Conservation (phyloP, 1,140 invertebrate species). For the Harpegnathos saltator region DNA sequence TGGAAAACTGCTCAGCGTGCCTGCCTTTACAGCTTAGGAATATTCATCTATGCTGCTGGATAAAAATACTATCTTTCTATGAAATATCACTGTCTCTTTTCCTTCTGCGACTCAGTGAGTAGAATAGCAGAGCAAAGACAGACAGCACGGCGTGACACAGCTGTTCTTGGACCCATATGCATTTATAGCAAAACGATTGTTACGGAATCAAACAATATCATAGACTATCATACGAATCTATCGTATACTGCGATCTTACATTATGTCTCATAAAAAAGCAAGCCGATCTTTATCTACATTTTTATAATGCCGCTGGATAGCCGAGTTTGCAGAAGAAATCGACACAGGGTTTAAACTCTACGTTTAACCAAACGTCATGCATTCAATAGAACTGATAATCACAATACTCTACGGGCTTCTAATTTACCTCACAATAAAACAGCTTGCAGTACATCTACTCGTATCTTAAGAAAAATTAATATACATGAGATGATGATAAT, state of each 20-base stretch:
- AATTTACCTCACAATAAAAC: neutral
- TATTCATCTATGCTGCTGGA: conserved; percentile 5
- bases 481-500: neutral
- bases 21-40: conserved; percentile 60
- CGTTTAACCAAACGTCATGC: conserved; percentile 63
- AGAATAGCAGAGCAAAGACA: conserved; percentile 75
- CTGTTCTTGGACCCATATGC: conserved; percentile 85
- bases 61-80: conserved; percentile 12
- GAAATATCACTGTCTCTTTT: conserved; percentile 79
- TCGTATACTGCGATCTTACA: conserved; percentile 21
- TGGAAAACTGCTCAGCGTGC: conserved; percentile 66
- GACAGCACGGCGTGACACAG: conserved; percentile 81
- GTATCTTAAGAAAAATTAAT: conserved; percentile 9
- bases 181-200: conserved; percentile 59
- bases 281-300: conserved; percentile 48
- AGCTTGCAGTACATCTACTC: conserved; percentile 26
- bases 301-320: conserved; percentile 52
- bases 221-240: neutral
- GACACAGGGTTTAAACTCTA: conserved; percentile 74
- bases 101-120: conserved; percentile 79
- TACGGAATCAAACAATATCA: conserved; percentile 44
- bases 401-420: neutral
- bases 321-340: conserved; percentile 82
- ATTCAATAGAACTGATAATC: conserved; percentile 24
- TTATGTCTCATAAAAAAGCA: conserved; percentile 46